These are phyloP conservation scores for Lepidurus apus DNA, from an alignment of 1,140 invertebrate species.

Conservation along the genomic window DNA sequence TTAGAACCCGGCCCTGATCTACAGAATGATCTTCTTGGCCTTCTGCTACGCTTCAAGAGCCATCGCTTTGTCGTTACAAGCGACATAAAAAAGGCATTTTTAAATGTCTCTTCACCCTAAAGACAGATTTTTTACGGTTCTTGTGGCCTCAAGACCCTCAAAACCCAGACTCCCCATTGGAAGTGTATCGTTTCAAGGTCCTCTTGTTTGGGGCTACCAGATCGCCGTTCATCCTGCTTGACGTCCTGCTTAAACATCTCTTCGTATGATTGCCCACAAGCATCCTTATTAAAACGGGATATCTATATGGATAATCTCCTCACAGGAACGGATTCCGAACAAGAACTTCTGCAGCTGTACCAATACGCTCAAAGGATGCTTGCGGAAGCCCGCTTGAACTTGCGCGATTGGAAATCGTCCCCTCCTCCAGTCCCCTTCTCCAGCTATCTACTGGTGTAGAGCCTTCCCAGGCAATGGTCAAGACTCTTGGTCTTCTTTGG, in stretches of 20 bases:
- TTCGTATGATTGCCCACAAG: not conserved
- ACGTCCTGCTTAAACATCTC: not conserved
- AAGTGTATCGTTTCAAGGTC: not conserved
- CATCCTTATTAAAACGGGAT: not conserved
- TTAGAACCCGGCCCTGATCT: conserved; percentile 6
- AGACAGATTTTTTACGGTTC: not conserved
- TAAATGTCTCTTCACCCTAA: not conserved
- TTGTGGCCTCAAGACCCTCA: not conserved
- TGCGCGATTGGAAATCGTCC: no score
- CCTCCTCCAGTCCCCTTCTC: no score
- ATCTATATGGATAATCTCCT: conserved; percentile 4
- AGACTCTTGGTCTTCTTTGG: conserved; percentile 29
- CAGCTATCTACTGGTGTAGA: not conserved
- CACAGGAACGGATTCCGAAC: not conserved
- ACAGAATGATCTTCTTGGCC: not conserved
- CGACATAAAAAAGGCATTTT: conserved; percentile 5
- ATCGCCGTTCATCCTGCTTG: not conserved
- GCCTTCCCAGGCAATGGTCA: not conserved
- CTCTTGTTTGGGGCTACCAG: conserved; percentile 8
- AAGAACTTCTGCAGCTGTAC: not conserved
- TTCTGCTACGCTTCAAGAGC: conserved; percentile 6
- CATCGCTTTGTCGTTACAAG: conserved; percentile 12
- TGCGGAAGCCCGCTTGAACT: not conserved
- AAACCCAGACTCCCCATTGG: not conserved
- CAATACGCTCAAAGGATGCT: not conserved